These are phyloP conservation scores for Calcarius lapponicus DNA, from an alignment of 2,797 vertebrate genomes.

Conservation along the genomic window DNA sequence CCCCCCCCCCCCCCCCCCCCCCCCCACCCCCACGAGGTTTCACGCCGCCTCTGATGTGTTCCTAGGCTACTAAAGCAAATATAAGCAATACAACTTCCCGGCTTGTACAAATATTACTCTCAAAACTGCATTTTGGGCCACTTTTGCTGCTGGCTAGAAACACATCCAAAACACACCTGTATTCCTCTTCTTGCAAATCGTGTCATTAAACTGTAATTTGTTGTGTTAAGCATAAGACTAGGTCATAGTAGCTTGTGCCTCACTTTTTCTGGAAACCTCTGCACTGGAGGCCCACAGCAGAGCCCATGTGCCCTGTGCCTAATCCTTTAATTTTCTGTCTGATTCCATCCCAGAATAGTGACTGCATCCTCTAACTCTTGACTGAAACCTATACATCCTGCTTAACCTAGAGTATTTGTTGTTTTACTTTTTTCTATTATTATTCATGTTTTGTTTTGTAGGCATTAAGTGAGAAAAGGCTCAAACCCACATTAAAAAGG, in stretches of 20 bases:
- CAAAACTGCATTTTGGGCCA: not conserved
- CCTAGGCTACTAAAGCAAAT: not conserved
- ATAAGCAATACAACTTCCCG: not conserved
- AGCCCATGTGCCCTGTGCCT: not conserved
- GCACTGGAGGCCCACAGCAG: not conserved
- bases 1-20: too few species aligned
- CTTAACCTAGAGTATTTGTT: not conserved
- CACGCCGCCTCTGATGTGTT: not conserved
- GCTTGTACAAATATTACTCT: not conserved
- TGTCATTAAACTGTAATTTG: not conserved
- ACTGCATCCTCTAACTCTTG: not conserved
- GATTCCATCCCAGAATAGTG: not conserved
- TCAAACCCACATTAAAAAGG: not conserved
- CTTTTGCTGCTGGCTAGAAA: not conserved
- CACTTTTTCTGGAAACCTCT: not conserved
- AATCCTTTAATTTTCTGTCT: not conserved
- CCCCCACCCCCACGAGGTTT: not conserved
- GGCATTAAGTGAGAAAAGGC: not conserved
- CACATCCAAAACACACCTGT: not conserved
- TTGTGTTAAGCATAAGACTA: not conserved
- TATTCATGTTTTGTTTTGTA: not conserved
- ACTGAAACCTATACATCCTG: not conserved
- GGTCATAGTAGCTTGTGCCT: not conserved
- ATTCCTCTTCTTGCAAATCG: not conserved
- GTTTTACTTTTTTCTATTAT: not conserved